Evolutionary conservation across 2,113 vertebrate species (phyloP).

Genomic region (Aspidoscelis tigris): DNA sequence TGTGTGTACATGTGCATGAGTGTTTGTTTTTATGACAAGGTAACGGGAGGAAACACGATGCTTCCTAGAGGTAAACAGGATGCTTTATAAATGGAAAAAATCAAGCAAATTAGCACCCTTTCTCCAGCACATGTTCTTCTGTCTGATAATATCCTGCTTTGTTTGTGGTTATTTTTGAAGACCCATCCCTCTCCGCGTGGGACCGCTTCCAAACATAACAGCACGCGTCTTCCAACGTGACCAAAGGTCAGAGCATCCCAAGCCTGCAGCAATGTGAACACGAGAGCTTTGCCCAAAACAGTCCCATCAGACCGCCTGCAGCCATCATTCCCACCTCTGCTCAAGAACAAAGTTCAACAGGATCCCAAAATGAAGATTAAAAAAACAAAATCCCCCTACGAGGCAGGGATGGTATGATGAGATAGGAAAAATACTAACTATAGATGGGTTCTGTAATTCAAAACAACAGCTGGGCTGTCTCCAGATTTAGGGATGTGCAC

Average conservation of each 20-base stretch:
- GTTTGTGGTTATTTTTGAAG: slow-evolving; percentile 21
- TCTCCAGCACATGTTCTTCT: background rate
- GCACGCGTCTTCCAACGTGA: slow-evolving; percentile 27
- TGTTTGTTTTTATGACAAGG: background rate
- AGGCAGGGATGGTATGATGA: background rate
- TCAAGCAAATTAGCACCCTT: background rate
- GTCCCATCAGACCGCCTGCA: background rate
- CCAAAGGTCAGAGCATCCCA: slow-evolving; percentile 31
- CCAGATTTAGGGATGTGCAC: no score
- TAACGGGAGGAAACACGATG: background rate
- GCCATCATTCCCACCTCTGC: background rate
- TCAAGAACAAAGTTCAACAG: background rate
- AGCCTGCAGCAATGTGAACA: background rate
- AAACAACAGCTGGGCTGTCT: background rate
- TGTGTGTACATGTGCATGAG: background rate
- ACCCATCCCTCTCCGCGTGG: background rate
- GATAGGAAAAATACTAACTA: background rate
- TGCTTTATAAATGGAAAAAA: background rate
- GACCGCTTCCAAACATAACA: background rate
- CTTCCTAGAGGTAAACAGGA: background rate
- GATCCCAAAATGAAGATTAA: no score
- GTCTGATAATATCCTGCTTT: background rate
- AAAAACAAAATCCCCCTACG: background rate
- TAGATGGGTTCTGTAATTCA: background rate
- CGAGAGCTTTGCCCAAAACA: background rate